These are phyloP conservation scores for Coleophora flavipennella DNA, from an alignment of 2,888 invertebrate species.

Conservation along the genomic window DNA sequence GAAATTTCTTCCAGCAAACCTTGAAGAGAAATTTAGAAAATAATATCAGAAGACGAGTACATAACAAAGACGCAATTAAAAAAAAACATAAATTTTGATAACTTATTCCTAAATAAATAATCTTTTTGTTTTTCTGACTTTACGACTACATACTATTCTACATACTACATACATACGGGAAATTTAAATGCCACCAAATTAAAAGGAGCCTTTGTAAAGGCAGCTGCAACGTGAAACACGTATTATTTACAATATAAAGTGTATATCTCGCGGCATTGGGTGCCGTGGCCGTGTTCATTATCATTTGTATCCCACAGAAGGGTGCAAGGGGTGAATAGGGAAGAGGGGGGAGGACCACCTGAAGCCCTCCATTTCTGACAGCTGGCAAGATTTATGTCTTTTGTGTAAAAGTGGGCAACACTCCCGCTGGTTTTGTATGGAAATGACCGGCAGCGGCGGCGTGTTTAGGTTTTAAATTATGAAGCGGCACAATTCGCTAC, in stretches of 20 bases:
- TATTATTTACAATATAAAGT: neutral
- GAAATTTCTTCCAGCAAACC: too few relatives aligned
- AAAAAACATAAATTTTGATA: too few relatives aligned
- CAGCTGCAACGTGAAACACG: conserved; percentile 16
- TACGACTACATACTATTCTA: too few relatives aligned
- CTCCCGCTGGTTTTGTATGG: conserved; percentile 44
- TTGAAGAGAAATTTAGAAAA: too few relatives aligned
- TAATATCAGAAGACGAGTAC: too few relatives aligned
- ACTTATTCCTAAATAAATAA: too few relatives aligned
- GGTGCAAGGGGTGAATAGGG: conserved; percentile 45
- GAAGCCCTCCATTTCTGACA: conserved; percentile 26
- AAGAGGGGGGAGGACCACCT: conserved; percentile 13
- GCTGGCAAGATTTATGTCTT: conserved; percentile 50
- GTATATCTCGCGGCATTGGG: neutral
- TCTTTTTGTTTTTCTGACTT: too few relatives aligned
- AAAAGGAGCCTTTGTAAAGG: conserved; percentile 13
- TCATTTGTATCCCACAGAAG: conserved; percentile 52
- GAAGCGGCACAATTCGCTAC: too few relatives aligned
- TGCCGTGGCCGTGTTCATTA: conserved; percentile 45
- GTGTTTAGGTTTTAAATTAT: too few relatives aligned
- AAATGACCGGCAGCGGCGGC: conserved; percentile 36
- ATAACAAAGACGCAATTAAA: too few relatives aligned
- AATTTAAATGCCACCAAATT: neutral
- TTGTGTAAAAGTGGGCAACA: conserved; percentile 39
- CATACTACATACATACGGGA: too few relatives aligned